Base-by-base conservation (phyloP, 1,140 invertebrate genomes). In the Zaprionus ornatus region DNA sequence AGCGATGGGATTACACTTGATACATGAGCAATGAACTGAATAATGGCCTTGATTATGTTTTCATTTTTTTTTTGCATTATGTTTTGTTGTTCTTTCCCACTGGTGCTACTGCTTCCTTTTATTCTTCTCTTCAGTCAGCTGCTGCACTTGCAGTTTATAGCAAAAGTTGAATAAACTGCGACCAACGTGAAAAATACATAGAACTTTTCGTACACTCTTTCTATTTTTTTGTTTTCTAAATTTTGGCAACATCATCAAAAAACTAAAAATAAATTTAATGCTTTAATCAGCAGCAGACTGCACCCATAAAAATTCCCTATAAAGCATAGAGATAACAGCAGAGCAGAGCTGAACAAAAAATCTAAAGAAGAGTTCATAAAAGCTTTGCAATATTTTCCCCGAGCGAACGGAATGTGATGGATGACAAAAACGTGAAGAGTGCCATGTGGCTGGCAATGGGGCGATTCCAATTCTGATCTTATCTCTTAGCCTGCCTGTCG, bases 151-250 rank as follows among this genome's bases (percentile, higher is more conserved):
- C 65, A 57, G 25, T 48, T 72, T 66, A 62, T 37, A 59, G 52
- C 29, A n/a, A 59, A 64, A 75, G 73, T 75, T 75, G 73, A 75
- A 75, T 62, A 75, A 75, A 70, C 73, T 71, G 27, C 13, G 63
- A 48, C 27, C 5, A 4, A 25, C 17, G 48, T 42, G 13, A 21
- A 55, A 45, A 69, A 42, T 45, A 3, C 15, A 15, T 19, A 19
- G 29, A 25, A 48, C 12, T 52, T 37, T 40, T 54, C n/a, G n/a
- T 25, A 37, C 10, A 40, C 21, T 23, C 4, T 55, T 52, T 29
- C 32, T 23, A 13, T 23, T 9, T 32, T 32, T 35, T 23, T 9
- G 23, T 32, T 35, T 48, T 37, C 48, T 35, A 32, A 10, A n/a
- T 54, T 73, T 74, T 42, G 57, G 57, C 62, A 37, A 29, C 29